A percentile compares a stretch with the other conserved stretches of the same genome.
phyloP scores from a whole-genome alignment of 2,113 vertebrate species.

The Rhinoptilus africanus region DNA sequence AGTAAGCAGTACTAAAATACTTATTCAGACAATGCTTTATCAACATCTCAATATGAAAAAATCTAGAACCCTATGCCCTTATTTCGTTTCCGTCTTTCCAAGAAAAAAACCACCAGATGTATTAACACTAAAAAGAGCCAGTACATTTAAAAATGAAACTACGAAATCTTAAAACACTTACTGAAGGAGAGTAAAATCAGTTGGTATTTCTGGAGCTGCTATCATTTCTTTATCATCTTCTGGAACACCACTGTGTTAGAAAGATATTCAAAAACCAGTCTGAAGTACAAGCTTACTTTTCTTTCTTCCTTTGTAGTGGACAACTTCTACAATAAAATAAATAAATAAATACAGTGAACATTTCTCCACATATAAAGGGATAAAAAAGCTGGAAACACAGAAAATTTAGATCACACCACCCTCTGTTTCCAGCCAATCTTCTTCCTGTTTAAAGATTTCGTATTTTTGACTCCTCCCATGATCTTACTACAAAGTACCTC shows the following conservation, averaged over 20 bases:
- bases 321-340: slow-evolving; percentile 53
- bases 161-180: slow-evolving; percentile 75
- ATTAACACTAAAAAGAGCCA: not conserved
- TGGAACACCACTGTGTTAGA: slow-evolving; percentile 81
- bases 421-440: not conserved
- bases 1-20: not conserved
- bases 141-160: not conserved
- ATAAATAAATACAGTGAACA: not conserved
- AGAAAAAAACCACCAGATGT: not conserved
- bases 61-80: not conserved
- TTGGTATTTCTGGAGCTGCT: slow-evolving; percentile 99
- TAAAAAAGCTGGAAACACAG: not conserved
- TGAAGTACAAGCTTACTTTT: slow-evolving; percentile 57
- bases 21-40: not conserved
- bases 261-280: slow-evolving; percentile 77
- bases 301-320: slow-evolving; percentile 56
- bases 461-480: not conserved
- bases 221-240: slow-evolving; percentile 99
- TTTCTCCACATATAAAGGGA: not conserved
- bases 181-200: slow-evolving; percentile 95
- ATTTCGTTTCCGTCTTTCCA: not conserved
- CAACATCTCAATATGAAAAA: not conserved
- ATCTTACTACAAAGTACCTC: not conserved
- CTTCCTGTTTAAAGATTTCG: not conserved
- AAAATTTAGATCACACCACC: not conserved